Conservation (phyloP, 2,797 vertebrate species). For the Distichodus sexfasciatus region DNA sequence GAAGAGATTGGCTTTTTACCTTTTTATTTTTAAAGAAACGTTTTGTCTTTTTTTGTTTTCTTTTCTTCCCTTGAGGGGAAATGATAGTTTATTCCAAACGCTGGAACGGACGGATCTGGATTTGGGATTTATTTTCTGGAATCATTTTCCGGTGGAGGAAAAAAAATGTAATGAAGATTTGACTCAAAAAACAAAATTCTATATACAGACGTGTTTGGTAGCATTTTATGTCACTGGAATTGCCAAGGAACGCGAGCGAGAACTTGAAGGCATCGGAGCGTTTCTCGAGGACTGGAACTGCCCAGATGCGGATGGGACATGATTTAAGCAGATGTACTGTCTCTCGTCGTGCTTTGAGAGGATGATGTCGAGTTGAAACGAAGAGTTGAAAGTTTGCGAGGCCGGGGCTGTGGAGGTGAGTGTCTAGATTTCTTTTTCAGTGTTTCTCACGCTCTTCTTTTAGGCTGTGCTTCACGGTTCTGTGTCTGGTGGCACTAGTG, state of each 20-base stretch:
- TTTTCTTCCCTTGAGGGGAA: slow-evolving; percentile 59
- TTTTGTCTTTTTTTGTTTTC: slow-evolving; percentile 38
- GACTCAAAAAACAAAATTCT: slow-evolving; percentile 1
- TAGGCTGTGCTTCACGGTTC: too few relatives aligned
- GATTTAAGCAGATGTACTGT: slow-evolving; percentile 3
- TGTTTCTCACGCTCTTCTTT: background rate
- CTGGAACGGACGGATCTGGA: slow-evolving; percentile 57
- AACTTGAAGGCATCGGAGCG: slow-evolving; percentile 21
- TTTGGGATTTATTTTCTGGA: slow-evolving; percentile 43
- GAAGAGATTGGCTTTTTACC: slow-evolving; percentile 39
- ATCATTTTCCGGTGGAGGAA: slow-evolving; percentile 49
- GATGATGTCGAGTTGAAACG: background rate
- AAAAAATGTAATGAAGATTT: slow-evolving; percentile 52
- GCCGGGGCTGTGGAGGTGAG: slow-evolving; percentile 17
- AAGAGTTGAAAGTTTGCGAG: background rate
- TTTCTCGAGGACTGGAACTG: slow-evolving; percentile 19
- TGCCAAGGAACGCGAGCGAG: slow-evolving; percentile 29
- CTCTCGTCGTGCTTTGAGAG: background rate
- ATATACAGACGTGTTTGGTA: too few relatives aligned
- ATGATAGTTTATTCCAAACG: slow-evolving; percentile 58
- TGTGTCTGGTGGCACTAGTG: too few relatives aligned
- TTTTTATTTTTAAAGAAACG: slow-evolving; percentile 53
- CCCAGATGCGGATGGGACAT: slow-evolving; percentile 28
- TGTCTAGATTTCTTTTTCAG: background rate
- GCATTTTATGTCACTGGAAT: slow-evolving; percentile 58